Evolutionary conservation across 2,113 vertebrate species (phyloP).

Genomic region (Andinoacara biseriatus): DNA sequence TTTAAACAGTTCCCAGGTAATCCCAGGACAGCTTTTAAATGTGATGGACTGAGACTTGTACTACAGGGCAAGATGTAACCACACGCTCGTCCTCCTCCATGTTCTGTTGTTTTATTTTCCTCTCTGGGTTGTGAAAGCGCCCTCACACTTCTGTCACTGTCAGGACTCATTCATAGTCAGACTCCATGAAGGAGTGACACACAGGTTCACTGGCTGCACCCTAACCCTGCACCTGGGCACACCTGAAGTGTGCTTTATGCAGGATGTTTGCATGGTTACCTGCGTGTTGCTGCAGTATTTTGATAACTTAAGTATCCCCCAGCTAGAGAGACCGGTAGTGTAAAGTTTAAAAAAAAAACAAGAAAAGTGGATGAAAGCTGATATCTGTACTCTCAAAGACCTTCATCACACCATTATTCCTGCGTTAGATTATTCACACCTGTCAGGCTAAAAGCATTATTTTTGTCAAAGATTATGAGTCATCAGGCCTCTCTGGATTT

Average conservation of each 20-base stretch:
- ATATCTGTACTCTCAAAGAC: slow-evolving; percentile 28
- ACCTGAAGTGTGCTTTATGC: slow-evolving; percentile 18
- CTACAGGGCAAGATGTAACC: slow-evolving; percentile 15
- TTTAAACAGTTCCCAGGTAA: slow-evolving; percentile 41
- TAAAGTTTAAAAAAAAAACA: not conserved
- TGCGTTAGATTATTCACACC: slow-evolving; percentile 37
- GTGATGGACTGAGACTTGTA: slow-evolving; percentile 42
- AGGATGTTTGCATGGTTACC: not conserved
- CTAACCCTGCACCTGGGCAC: slow-evolving; percentile 53
- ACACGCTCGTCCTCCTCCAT: slow-evolving; percentile 6
- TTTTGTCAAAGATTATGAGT: slow-evolving; percentile 37
- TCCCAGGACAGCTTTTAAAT: slow-evolving; percentile 5
- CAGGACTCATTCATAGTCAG: slow-evolving; percentile 63
- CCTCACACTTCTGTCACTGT: slow-evolving; percentile 40
- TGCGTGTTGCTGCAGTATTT: not conserved
- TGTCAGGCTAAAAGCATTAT: slow-evolving; percentile 33
- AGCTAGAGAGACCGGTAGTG: not conserved
- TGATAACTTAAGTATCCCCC: not conserved
- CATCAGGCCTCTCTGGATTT: not conserved
- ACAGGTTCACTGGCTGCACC: slow-evolving; percentile 60
- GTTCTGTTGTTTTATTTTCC: not conserved
- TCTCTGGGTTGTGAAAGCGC: slow-evolving; percentile 48
- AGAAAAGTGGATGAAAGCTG: slow-evolving; percentile 26
- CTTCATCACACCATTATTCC: slow-evolving; percentile 20
- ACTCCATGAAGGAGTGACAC: slow-evolving; percentile 47